phyloP scores from a whole-genome alignment of 2,797 vertebrate species.

The Lagorchestes hirsutus region DNA sequence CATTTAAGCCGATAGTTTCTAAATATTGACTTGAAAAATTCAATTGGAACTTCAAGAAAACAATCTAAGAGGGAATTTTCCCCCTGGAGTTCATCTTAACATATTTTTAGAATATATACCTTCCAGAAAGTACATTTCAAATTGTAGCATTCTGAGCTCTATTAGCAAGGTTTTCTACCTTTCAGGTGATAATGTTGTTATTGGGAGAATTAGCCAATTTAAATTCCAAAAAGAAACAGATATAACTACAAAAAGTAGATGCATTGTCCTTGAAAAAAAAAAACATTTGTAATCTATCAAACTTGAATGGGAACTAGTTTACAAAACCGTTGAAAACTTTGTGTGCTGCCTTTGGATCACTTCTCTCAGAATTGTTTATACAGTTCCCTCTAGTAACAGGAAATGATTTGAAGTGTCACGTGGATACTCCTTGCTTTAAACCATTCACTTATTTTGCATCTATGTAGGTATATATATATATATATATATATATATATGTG shows the following conservation, averaged over 20 bases:
- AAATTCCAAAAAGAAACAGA: conserved; percentile 39
- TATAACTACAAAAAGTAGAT: conserved; percentile 6
- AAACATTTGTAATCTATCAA: background rate
- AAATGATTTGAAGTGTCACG: background rate
- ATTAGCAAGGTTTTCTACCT: conserved; percentile 18
- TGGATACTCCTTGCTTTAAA: conserved; percentile 20
- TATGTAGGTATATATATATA: conserved; percentile 1
- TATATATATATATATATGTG: too few species aligned
- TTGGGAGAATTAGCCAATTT: conserved; percentile 40
- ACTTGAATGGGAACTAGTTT: background rate
- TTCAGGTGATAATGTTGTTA: conserved; percentile 35
- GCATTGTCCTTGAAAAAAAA: background rate
- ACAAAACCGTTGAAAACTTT: background rate
- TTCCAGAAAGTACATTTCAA: conserved; percentile 30
- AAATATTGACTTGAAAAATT: conserved; percentile 58
- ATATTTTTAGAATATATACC: background rate
- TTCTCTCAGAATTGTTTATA: background rate
- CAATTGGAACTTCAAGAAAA: background rate
- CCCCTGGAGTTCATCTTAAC: conserved; percentile 8
- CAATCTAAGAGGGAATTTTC: background rate
- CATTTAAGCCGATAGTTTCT: conserved; percentile 55
- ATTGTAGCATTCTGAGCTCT: background rate
- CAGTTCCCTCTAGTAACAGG: background rate
- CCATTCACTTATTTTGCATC: background rate
- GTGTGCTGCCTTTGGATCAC: background rate